Percentiles rank a stretch among this genome's conserved stretches.
Conservation (phyloP, 2,797 vertebrate species). For the Smutsia gigantea region DNA sequence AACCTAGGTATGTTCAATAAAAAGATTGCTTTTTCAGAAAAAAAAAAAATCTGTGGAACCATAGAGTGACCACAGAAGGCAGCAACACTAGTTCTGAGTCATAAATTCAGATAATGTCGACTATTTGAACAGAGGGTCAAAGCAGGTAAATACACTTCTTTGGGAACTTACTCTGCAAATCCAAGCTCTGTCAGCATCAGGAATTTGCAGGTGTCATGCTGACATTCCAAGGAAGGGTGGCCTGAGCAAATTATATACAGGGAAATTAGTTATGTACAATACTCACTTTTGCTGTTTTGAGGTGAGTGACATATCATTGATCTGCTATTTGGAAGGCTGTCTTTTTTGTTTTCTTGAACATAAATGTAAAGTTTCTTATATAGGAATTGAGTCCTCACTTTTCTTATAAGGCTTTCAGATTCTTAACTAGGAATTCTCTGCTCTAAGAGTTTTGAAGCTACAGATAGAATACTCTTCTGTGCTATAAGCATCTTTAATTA, state of each 20-base stretch:
- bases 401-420: conserved; percentile 19
- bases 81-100: neutral
- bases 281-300: neutral
- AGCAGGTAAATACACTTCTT: neutral
- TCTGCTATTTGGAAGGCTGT: neutral
- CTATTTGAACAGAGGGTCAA: neutral
- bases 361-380: conserved; percentile 3
- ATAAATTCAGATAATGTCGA: neutral
- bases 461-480: neutral
- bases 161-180: neutral
- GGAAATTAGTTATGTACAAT: neutral
- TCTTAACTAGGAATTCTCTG: neutral
- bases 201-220: neutral
- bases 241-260: neutral
- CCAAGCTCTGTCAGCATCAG: neutral
- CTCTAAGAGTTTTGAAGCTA: neutral
- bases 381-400: neutral
- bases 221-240: neutral
- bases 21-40: no score
- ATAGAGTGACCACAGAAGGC: neutral
- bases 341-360: conserved; percentile 23
- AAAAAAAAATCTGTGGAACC: neutral
- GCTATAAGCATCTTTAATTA: neutral
- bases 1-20: no score
- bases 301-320: neutral